Percentiles rank a stretch among this genome's conserved stretches.
Evolutionary conservation across 37 sponge, comb jelly and placozoan genomes (phyloP).

Genomic region (Ianthella basta): DNA sequence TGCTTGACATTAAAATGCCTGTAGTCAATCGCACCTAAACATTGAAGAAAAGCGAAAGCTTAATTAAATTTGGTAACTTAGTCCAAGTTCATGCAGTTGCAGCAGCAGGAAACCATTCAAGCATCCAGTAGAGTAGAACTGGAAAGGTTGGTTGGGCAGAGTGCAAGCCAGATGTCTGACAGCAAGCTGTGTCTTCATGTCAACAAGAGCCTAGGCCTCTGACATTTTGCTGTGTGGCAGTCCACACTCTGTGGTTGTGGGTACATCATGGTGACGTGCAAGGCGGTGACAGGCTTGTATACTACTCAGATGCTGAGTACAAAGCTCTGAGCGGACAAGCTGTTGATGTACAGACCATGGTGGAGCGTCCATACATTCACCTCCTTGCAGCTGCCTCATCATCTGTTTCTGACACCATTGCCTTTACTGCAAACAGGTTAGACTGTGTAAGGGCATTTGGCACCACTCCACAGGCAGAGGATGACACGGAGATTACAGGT

Average conservation of each 20-base stretch:
- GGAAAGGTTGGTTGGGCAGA: conserved; percentile 4
- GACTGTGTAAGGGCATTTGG: conserved; percentile 30
- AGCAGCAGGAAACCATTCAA: not conserved
- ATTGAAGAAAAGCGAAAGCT: no score
- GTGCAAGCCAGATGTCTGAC: conserved; percentile 4
- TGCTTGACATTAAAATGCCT: no score
- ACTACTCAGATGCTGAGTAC: conserved; percentile 14
- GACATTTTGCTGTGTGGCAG: conserved; percentile 21
- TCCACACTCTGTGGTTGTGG: conserved; percentile 12
- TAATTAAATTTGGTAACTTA: no score
- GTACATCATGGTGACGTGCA: not conserved
- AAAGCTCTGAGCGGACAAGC: not conserved
- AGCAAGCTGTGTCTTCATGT: not conserved
- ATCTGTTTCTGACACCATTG: conserved; percentile 33
- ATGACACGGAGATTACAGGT: conserved; percentile 26
- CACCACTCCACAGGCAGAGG: not conserved
- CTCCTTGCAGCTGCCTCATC: conserved; percentile 44
- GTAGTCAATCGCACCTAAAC: no score
- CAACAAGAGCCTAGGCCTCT: not conserved
- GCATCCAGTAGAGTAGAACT: not conserved
- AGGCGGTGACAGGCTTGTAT: conserved; percentile 1
- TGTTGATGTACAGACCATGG: conserved; percentile 8
- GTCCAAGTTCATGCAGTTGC: not conserved
- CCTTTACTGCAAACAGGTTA: conserved; percentile 37
- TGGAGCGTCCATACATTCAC: conserved; percentile 35